These are phyloP conservation scores for Callyntrura guangdongensis DNA, from an alignment of 2,888 invertebrate species.

Conservation along the genomic window DNA sequence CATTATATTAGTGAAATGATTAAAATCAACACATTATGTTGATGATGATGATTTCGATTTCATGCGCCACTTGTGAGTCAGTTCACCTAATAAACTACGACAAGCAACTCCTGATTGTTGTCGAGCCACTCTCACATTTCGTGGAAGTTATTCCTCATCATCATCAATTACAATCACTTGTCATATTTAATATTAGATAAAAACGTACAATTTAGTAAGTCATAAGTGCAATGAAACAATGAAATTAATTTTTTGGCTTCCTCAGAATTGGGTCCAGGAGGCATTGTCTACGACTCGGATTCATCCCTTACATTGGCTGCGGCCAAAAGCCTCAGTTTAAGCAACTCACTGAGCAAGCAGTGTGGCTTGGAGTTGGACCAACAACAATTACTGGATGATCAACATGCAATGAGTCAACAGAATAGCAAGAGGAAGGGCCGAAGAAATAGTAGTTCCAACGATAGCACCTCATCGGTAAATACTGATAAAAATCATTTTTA, in stretches of 20 bases:
- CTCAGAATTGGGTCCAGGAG: slow-evolving; percentile 78
- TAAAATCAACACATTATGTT: slow-evolving; percentile 8
- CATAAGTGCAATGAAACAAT: not conserved
- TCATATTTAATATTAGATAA: slow-evolving; percentile 13
- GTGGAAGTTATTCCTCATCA: not conserved
- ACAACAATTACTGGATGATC: slow-evolving; percentile 67
- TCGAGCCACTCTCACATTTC: slow-evolving; percentile 25
- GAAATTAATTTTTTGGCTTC: not conserved
- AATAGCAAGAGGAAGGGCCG: slow-evolving; percentile 70
- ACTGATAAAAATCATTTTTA: slow-evolving; percentile 19
- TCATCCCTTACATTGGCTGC: slow-evolving; percentile 85
- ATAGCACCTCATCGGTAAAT: slow-evolving; percentile 72
- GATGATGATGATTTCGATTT: not conserved
- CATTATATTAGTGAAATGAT: not conserved
- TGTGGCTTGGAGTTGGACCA: slow-evolving; percentile 85
- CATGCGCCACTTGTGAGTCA: slow-evolving; percentile 14
- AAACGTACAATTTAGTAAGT: not conserved
- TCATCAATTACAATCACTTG: not conserved
- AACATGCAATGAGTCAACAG: not conserved
- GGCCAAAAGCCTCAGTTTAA: slow-evolving; percentile 85
- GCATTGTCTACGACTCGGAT: slow-evolving; percentile 85
- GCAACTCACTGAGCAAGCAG: slow-evolving; percentile 85
- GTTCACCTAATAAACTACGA: not conserved
- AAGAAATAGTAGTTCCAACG: slow-evolving; percentile 67
- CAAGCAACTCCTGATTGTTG: not conserved